Evolutionary conservation across 1,140 invertebrate genomes (phyloP).

Genomic region (Drosophila mayri): DNA sequence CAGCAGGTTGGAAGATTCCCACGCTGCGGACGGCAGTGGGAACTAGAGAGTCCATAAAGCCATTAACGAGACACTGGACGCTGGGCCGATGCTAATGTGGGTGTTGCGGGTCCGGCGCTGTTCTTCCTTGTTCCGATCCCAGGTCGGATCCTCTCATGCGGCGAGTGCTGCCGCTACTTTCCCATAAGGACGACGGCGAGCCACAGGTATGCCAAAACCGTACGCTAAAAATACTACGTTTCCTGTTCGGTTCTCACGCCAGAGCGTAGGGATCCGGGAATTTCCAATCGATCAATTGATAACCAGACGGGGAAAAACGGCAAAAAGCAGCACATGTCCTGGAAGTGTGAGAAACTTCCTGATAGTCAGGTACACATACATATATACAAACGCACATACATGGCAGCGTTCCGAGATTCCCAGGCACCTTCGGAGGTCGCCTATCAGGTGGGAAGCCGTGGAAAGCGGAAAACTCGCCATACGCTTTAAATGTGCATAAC

Average conservation of each 20-base stretch:
- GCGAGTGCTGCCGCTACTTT: constrained; percentile 24
- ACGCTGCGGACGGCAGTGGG: constrained; percentile 43
- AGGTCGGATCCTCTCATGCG: constrained; percentile 12
- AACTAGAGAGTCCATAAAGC: constrained; percentile 64
- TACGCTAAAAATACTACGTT: constrained; percentile 31
- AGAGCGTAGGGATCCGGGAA: constrained; percentile 47
- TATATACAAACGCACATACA: not conserved
- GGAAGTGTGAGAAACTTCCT: constrained; percentile 66
- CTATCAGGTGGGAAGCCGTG: constrained; percentile 54
- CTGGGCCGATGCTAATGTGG: constrained; percentile 69
- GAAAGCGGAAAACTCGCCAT: constrained; percentile 73
- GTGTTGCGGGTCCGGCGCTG: constrained; percentile 69
- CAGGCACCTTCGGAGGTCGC: constrained; percentile 28
- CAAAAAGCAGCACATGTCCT: constrained; percentile 55
- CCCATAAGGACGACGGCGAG: constrained; percentile 10
- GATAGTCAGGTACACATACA: constrained; percentile 36
- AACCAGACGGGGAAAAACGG: constrained; percentile 67
- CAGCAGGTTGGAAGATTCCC: constrained; percentile 63
- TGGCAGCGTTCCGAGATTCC: constrained; percentile 42
- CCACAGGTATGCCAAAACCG: constrained; percentile 45
- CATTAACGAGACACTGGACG: constrained; percentile 72
- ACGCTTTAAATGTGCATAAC: constrained; percentile 81
- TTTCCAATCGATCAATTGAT: constrained; percentile 74
- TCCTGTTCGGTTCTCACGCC: constrained; percentile 66
- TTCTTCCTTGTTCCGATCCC: constrained; percentile 34